These are phyloP conservation scores for Bostrychus sinensis DNA, from an alignment of 2,113 vertebrate species.

Conservation along the genomic window DNA sequence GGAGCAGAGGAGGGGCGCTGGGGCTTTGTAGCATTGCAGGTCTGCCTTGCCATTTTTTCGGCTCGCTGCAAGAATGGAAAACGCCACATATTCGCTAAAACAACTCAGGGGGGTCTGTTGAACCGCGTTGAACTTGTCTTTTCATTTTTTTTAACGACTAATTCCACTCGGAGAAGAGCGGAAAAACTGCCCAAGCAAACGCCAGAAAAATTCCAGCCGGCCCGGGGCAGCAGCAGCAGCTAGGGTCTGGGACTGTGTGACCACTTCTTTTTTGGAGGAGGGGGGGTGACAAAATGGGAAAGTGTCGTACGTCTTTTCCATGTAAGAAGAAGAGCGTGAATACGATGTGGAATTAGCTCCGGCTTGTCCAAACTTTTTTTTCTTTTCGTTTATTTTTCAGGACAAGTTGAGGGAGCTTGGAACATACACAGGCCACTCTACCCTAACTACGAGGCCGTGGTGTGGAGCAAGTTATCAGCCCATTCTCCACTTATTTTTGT, in stretches of 20 bases:
- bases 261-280: conserved; percentile 47
- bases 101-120: conserved; percentile 51
- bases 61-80: conserved; percentile 72
- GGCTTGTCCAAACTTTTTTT: conserved; percentile 39
- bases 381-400: conserved; percentile 25
- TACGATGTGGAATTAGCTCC: conserved; percentile 40
- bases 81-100: conserved; percentile 50
- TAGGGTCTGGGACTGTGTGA: conserved; percentile 55
- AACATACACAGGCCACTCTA: conserved; percentile 36
- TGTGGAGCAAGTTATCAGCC: conserved; percentile 24
- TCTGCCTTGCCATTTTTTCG: conserved; percentile 59
- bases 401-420: conserved; percentile 62
- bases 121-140: conserved; percentile 34
- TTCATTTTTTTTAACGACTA: background rate
- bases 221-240: conserved; percentile 56
- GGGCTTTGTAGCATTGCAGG: conserved; percentile 82
- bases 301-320: conserved; percentile 38
- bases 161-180: background rate
- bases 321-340: conserved; percentile 56
- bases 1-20: conserved; percentile 81
- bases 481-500: background rate
- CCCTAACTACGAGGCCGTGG: conserved; percentile 48
- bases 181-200: conserved; percentile 37
- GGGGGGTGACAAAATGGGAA: conserved; percentile 54
- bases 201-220: conserved; percentile 52